These are phyloP conservation scores for Catagonus wagneri DNA, from an alignment of 2,113 vertebrate genomes.

Conservation along the genomic window DNA sequence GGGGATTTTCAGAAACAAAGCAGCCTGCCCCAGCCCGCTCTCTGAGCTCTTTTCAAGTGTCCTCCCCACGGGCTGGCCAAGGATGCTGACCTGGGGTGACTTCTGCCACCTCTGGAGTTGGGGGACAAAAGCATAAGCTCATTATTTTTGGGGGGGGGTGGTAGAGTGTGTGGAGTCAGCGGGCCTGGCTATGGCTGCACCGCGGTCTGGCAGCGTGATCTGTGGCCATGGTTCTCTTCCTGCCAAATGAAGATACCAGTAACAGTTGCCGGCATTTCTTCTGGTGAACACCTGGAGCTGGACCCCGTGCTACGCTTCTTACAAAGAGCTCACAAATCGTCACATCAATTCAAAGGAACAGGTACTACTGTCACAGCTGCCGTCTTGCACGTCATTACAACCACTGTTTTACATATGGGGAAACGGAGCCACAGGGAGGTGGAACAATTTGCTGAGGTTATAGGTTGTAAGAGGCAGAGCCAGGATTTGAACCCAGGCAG, in stretches of 20 bases:
- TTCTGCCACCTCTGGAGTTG: neutral
- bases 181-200: rapidly evolving
- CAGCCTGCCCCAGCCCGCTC: rapidly evolving
- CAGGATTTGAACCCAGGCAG: neutral
- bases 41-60: neutral
- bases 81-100: too few relatives aligned
- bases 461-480: neutral
- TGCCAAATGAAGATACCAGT: rapidly evolving
- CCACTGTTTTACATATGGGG: rapidly evolving
- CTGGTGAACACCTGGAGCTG: neutral
- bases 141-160: neutral
- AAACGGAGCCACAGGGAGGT: rapidly evolving
- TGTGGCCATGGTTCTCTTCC: neutral
- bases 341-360: rapidly evolving
- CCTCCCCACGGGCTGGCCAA: neutral
- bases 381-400: rapidly evolving
- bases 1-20: neutral
- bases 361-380: rapidly evolving
- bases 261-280: neutral
- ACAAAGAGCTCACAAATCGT: rapidly evolving
- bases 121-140: neutral
- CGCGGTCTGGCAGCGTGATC: neutral
- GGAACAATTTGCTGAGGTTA: too few relatives aligned
- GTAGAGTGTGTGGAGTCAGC: rapidly evolving
- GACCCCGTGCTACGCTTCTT: neutral